These are phyloP conservation scores for Elgonia sp. DNA, from an alignment of 2,888 invertebrate genomes.

Conservation along the genomic window DNA sequence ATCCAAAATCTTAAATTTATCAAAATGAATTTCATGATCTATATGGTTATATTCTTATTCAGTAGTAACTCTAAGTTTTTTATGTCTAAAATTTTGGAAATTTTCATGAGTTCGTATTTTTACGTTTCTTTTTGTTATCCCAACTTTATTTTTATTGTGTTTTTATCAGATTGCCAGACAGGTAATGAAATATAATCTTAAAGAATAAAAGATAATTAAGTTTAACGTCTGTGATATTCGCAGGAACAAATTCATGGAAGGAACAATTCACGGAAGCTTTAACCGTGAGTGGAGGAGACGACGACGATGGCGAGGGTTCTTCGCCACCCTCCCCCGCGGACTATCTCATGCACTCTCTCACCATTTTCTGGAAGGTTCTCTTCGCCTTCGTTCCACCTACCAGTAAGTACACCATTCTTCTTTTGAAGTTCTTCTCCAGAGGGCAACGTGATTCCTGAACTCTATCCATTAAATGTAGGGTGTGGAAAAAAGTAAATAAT, in stretches of 20 bases:
- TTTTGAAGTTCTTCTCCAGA: conserved; percentile 41
- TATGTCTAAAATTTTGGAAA: too few species aligned
- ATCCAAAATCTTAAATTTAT: too few species aligned
- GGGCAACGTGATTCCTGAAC: conserved; percentile 37
- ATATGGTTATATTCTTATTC: too few species aligned
- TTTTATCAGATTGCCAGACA: too few species aligned
- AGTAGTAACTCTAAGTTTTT: too few species aligned
- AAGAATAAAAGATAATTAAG: background rate
- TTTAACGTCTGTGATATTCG: conserved; percentile 40
- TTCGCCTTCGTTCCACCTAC: conserved; percentile 99
- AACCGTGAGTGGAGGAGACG: conserved; percentile 95
- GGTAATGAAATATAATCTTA: too few species aligned
- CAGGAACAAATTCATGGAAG: conserved; percentile 98
- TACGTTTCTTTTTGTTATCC: too few species aligned
- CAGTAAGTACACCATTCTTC: conserved; percentile 88
- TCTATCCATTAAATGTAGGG: conserved; percentile 28
- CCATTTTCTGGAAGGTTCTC: conserved; percentile 98
- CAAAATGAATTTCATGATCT: too few species aligned
- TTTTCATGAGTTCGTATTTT: too few species aligned
- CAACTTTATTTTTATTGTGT: too few species aligned
- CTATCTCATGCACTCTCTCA: conserved; percentile 98
- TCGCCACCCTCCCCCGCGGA: conserved; percentile 93
- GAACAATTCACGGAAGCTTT: conserved; percentile 99
- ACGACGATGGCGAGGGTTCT: conserved; percentile 87
- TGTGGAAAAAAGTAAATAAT: too few species aligned